Evolutionary conservation across 1,140 invertebrate genomes (phyloP), one percentile per base, ranked within the genome.

Genomic region (Periplaneta americana): DNA sequence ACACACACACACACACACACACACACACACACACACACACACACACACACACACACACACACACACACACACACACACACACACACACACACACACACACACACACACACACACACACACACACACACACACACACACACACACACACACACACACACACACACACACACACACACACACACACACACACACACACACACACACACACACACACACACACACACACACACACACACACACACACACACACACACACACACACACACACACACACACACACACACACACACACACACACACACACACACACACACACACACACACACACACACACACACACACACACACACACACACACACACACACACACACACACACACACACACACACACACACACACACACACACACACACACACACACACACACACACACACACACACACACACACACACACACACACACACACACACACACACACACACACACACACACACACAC

Each of bases 221-320:
- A 80, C 80, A 80, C 80, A 80, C 80, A 80, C 80, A 80, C 80
- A 80, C 80, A 80, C 80, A 80, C 80, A 80, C 80, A 80, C 80
- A 80, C 80, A 80, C 80, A 80, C 80, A 80, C 80, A 80, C 80
- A 80, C 80, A 80, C 80, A 80, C 80, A 80, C 80, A 80, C 80
- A 80, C 80, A 80, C 80, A 80, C 80, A 80, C 80, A 80, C 80
- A 80, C 80, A 80, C 80, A 80, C 80, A 80, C 80, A 80, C 80
- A 80, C 74, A 87, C 83, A 85, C 88, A 89, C 18, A 88, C 87
- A 82, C 81, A 81, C 80, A 81, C 80, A 81, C 80, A 80, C 80
- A 81, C 80, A 80, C 80, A 81, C 80, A 80, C 80, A 81, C 80
- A 80, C 77, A 80, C 80, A 81, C 80, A 81, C 80, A 80, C 80